Evolutionary conservation across 2,797 vertebrate species (phyloP), one percentile per base, ranked within the genome.

Genomic region (Gymnoscopelus microlampas): DNA sequence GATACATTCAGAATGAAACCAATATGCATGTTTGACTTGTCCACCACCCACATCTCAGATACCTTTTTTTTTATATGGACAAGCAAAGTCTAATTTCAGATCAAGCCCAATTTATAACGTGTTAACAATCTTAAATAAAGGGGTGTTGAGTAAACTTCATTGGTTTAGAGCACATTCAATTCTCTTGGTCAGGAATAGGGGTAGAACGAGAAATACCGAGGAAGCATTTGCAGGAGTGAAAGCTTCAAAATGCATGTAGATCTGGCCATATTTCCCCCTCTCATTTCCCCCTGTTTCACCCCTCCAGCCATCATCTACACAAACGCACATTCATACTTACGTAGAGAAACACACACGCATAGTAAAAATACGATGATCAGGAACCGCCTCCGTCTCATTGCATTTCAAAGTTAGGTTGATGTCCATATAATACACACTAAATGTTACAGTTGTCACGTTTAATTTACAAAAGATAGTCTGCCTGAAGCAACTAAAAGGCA

Each of bases 371-470:
- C 60, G 74, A 92, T 74, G 79, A 88, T 80, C 77, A 76, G 79
- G 80, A 85, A 73, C 77, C 71, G 44, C 65, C 79, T 78, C 66
- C 3, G n/a, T 65, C 70, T 58, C 66, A 66, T 76, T 86, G 72
- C 82, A 80, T 81, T 81, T 88, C 81, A 86, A 84, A 87, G 79
- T 87, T 80, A 85, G 80, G 87, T 88, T 85, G 84, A 87, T 83
- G 84, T 89, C 86, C 80, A 78, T 93, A 93, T 91, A 88, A 89
- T 90, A 91, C 90, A 94, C 89, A 90, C 78, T 84, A 78, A 89
- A 88, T 92, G 86, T 81, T 87, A 92, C 90, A 92, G 89, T 90
- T 87, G 87, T 93, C 91, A 93, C 88, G 89, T 89, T 87, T 91
- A 85, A 90, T 91, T 90, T 90, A 93, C 89, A 92, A 93, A 93